A percentile compares a stretch with the other conserved stretches of the same genome.
These are phyloP conservation scores for Noturus placidus DNA, from an alignment of 2,113 vertebrate species.

Conservation along the genomic window DNA sequence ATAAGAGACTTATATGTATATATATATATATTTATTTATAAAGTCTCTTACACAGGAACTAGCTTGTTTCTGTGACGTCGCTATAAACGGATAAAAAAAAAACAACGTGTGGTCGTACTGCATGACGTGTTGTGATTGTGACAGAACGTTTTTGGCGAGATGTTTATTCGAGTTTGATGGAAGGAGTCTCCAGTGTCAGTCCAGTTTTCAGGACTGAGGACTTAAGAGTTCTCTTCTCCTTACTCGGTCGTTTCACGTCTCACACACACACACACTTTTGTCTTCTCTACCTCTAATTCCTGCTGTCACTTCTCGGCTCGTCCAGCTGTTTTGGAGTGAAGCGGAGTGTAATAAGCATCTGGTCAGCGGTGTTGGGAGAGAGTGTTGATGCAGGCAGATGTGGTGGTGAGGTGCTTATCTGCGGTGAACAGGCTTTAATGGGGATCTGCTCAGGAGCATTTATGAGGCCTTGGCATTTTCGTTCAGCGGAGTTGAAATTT, in stretches of 20 bases:
- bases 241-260: background rate
- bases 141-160: background rate
- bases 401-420: conserved; percentile 9
- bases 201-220: background rate
- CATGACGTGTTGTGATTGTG: too few relatives aligned
- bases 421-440: background rate
- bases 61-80: background rate
- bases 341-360: background rate
- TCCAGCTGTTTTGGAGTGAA: background rate
- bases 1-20: too few relatives aligned
- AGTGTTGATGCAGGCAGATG: background rate
- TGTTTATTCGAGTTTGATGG: background rate
- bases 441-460: background rate
- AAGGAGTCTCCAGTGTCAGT: background rate
- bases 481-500: background rate
- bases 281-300: background rate
- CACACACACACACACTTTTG: background rate
- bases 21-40: too few relatives aligned
- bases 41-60: background rate
- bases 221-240: background rate
- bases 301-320: background rate
- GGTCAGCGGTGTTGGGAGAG: background rate
- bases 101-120: too few relatives aligned
- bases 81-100: background rate
- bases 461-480: background rate